Base-by-base conservation (phyloP, 2,797 vertebrate genomes). In the Petrocephalus sullivani region DNA sequence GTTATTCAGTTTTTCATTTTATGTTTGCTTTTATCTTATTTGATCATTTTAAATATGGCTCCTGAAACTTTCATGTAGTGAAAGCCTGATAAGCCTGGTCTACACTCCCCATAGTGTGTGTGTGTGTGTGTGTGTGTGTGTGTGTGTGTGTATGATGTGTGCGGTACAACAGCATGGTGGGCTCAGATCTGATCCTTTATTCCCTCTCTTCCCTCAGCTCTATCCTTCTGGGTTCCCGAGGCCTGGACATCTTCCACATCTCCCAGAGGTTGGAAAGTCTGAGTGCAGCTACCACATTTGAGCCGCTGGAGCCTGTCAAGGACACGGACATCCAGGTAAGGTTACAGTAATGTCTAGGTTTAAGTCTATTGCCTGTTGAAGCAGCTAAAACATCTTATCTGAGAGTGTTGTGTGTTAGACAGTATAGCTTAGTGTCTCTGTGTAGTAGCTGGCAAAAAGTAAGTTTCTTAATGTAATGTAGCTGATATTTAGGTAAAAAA, bases 251-350 rank as follows among this genome's bases (percentile, higher is more conserved):
- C 90, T 97, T 98, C 89, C 98, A 99, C 92, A 99, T 98, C 91
- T 99, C 98, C 46, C 98, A 99, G 92, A 96, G 98, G 21, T 85
- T 99, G 88, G 98, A 99, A 92, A 98, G 96, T 92, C 94, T 99
- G 23, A 99, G 98, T 89, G 98, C 98, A 89, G 98, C 96, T 49
- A 99, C 98, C 87, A 99, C 98, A 0, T 99, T 99, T 91, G 98
- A 99, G 90, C 98, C 98, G 61, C 95, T 99, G 64, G 98, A 99
- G 90, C 98, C 98, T 0, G 98, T 99, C 88, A 99, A 98, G 94
- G 98, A 99, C 93, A 99, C 98, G 0, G 98, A 99, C 91, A 99
- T 99, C 92, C 98, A 99, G 98, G 98, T 98, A 93, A 19, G 23
- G 0, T 54, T 57, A 28, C 33, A 37, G 51, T 14, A 19, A 19